These are phyloP conservation scores for Drosophila lacicola DNA, from an alignment of 2,888 invertebrate genomes.

Conservation along the genomic window DNA sequence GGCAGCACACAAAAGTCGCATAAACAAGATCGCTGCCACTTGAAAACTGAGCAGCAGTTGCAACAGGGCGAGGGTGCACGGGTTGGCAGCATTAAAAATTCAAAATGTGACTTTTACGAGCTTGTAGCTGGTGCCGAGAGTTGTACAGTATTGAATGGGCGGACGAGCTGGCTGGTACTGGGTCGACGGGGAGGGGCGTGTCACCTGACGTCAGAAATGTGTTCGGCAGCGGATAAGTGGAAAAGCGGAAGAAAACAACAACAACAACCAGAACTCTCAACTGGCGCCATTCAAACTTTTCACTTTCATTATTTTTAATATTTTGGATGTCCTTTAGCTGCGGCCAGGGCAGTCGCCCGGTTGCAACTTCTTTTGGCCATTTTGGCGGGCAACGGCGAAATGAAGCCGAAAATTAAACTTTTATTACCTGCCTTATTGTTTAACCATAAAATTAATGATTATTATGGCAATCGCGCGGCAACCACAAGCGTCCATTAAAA, in stretches of 20 bases:
- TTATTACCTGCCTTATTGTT: slow-evolving; percentile 81
- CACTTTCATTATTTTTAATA: slow-evolving; percentile 75
- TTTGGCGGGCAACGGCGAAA: slow-evolving; percentile 47
- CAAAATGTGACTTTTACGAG: slow-evolving; percentile 73
- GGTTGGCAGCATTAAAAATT: slow-evolving; percentile 61
- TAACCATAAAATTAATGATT: slow-evolving; percentile 80
- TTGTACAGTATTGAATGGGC: not conserved
- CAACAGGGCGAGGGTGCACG: not conserved
- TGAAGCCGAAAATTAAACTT: slow-evolving; percentile 71
- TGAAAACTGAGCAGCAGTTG: slow-evolving; percentile 52
- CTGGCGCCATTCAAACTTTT: slow-evolving; percentile 67
- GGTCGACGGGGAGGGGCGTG: not conserved
- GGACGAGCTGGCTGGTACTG: not conserved
- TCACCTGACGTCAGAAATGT: slow-evolving; percentile 45
- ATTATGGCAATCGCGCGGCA: slow-evolving; percentile 73
- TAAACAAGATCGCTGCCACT: slow-evolving; percentile 77
- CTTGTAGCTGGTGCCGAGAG: slow-evolving; percentile 26
- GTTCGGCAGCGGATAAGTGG: slow-evolving; percentile 1
- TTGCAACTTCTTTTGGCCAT: slow-evolving; percentile 47
- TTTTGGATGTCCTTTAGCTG: slow-evolving; percentile 31
- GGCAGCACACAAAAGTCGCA: slow-evolving; percentile 54
- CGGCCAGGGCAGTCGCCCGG: slow-evolving; percentile 9
- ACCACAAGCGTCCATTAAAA: slow-evolving; percentile 73
- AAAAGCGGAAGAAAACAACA: slow-evolving; percentile 7
- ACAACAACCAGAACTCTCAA: slow-evolving; percentile 24